Percentiles rank a stretch among this genome's conserved stretches.
Evolutionary conservation across 2,113 vertebrate genomes (phyloP).

Genomic region (Excalfactoria chinensis): DNA sequence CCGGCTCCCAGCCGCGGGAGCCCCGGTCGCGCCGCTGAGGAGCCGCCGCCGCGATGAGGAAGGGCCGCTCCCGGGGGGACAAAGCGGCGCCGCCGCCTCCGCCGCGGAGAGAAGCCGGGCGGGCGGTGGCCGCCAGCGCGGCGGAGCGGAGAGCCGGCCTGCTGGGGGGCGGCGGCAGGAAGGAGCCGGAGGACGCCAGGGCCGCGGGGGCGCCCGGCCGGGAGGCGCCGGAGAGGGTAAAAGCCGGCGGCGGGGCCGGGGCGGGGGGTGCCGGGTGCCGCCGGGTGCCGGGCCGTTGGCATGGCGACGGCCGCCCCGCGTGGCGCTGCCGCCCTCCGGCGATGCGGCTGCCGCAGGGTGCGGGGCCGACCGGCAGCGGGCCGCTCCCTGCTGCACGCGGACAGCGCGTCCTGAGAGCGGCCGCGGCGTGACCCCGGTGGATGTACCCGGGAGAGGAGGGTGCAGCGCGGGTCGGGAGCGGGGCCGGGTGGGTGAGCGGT

Average conservation of each 20-base stretch:
- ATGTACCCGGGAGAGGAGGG: no score
- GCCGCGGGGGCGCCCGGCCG: no score
- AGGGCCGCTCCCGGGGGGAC: conserved; percentile 48
- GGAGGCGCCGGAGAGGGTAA: neutral
- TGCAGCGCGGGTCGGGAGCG: no score
- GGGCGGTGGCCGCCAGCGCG: neutral
- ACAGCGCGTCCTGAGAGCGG: no score
- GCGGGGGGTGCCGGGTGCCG: neutral
- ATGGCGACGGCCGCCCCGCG: neutral
- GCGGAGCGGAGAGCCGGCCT: conserved; percentile 4
- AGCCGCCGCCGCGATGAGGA: conserved; percentile 25
- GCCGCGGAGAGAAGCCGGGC: neutral
- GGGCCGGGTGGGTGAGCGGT: neutral
- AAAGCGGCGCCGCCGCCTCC: conserved; percentile 14
- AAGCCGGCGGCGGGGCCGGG: neutral
- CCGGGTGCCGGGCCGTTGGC: neutral
- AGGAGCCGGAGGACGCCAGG: neutral
- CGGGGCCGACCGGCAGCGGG: no score
- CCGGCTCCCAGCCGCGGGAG: neutral
- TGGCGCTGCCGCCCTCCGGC: no score
- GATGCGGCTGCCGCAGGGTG: no score
- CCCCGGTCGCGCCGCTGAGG: neutral
- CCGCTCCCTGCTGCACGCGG: no score
- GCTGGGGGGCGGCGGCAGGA: neutral
- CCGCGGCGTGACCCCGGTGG: no score